Base-by-base conservation (phyloP, 1,140 invertebrate genomes). In the Dolichoris vasculosae region DNA sequence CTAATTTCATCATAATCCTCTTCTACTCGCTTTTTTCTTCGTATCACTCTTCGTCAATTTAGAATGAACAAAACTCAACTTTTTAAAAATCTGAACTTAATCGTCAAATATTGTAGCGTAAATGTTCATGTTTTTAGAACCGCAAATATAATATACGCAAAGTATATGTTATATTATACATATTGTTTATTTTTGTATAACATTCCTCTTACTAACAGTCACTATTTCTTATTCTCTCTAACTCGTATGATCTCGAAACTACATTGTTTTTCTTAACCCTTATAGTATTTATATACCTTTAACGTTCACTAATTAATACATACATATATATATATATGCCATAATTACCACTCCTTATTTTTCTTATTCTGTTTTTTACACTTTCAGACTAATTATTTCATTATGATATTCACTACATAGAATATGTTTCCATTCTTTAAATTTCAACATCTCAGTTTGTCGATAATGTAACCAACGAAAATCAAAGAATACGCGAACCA, bases 401-500 rank as follows among this genome's bases (percentile, higher is more conserved):
- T 15, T 38, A 15, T 23, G 32, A 64, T 40, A n/a, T 80, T 80
- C n/a, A n/a, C 63, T 71, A 35, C 20, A 2, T 32, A 40, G 67
- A 40, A 40, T 71, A 15, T 67, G 46, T 43, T 67, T 35, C 43
- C 17, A 40, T 46, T 63, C n/a, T 43, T 38, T 6, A 7, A 40
- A n/a, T 63, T 67, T 67, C 43, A n/a, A 32, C 63, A 69, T 81
- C 43, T 81, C 63, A 35, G 69, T 51, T 81, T 69, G 40, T 63
- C 63, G 9, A 11, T 48, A 67, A 46, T 13, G 15, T 43, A 40
- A 48, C 63, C 59, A n/a, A 59, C 55, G 55, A 32, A 7, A 4
- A n/a, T 38, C 38, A n/a, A 80, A 80, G 38, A 80, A 80, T 80
- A 67, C 23, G 30, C 46, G 48, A 63, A 20, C 23, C 38, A 17